Conservation (phyloP, 2,888 invertebrate genomes). For the Mongoloraphidia duomilia region DNA sequence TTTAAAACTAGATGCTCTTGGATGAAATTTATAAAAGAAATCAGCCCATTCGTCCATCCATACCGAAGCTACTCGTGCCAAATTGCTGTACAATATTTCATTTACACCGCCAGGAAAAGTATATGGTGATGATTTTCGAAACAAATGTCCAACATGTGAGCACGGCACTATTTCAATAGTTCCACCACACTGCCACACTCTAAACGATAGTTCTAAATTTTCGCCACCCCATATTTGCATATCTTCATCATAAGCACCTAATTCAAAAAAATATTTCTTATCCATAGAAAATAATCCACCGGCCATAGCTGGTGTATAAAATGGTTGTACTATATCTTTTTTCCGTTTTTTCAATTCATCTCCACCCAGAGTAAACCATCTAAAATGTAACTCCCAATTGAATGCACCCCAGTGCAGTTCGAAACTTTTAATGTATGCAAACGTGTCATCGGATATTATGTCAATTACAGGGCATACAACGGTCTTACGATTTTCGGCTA, state of each 20-base stretch:
- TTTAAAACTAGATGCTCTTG: conserved; percentile 44
- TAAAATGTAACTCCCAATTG: conserved; percentile 92
- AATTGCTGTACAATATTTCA: conserved; percentile 76
- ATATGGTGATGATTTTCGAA: conserved; percentile 86
- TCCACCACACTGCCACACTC: conserved; percentile 93
- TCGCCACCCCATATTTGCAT: conserved; percentile 96
- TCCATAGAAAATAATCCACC: conserved; percentile 88
- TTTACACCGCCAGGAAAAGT: conserved; percentile 86
- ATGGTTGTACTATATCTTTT: conserved; percentile 49
- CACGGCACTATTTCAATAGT: conserved; percentile 82
- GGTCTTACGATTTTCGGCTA: conserved; percentile 41
- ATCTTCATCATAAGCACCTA: conserved; percentile 59
- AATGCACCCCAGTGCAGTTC: conserved; percentile 97
- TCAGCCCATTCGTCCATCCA: conserved; percentile 98
- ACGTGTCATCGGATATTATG: conserved; percentile 89
- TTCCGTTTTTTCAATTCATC: conserved; percentile 46
- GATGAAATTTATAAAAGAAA: conserved; percentile 80
- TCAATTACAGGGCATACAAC: conserved; percentile 80
- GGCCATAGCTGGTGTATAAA: conserved; percentile 82
- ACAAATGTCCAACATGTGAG: conserved; percentile 86
- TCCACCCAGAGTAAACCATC: conserved; percentile 66
- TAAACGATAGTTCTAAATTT: conserved; percentile 91
- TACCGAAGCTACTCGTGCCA: conserved; percentile 84
- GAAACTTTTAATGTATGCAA: conserved; percentile 87
- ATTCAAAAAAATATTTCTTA: conserved; percentile 69